Evolutionary conservation across 2,888 invertebrate genomes (phyloP).

Genomic region (Gandaritis pyraliata): DNA sequence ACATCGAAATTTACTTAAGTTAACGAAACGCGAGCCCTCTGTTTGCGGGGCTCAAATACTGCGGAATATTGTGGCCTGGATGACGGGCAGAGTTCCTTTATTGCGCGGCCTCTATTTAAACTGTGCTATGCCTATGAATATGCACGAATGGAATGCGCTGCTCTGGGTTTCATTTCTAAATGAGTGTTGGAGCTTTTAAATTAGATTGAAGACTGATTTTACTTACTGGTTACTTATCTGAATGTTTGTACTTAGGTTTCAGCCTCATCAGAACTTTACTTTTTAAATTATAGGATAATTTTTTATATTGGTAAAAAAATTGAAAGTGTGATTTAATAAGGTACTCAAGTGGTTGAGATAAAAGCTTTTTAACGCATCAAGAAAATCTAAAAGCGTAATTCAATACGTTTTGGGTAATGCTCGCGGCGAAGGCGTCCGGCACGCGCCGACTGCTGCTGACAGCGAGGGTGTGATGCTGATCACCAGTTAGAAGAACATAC

Average conservation of each 20-base stretch:
- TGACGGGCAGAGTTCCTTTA: conserved; percentile 55
- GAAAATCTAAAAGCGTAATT: conserved; percentile 43
- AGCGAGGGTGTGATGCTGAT: conserved; percentile 45
- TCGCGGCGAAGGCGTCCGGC: conserved; percentile 34
- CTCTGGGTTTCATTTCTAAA: conserved; percentile 55
- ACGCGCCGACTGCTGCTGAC: conserved; percentile 48
- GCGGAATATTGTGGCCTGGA: conserved; percentile 58
- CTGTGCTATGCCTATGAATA: conserved; percentile 72
- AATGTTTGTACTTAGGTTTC: not conserved
- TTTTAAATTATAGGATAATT: no score
- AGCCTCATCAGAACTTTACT: not conserved
- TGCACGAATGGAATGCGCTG: conserved; percentile 58
- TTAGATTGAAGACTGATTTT: conserved; percentile 30
- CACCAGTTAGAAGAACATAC: conserved; percentile 36
- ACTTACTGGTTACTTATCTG: conserved; percentile 1
- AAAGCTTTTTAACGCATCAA: conserved; percentile 18
- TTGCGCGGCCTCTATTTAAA: conserved; percentile 62
- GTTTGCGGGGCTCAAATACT: conserved; percentile 78
- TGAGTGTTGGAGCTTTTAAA: conserved; percentile 35
- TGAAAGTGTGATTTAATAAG: not conserved
- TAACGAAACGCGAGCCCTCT: conserved; percentile 81
- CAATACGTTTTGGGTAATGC: conserved; percentile 47
- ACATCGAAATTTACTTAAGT: conserved; percentile 84
- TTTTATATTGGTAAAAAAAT: no score
- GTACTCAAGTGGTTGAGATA: not conserved